A percentile compares a stretch with the other conserved stretches of the same genome.
phyloP scores from a whole-genome alignment of 2,888 invertebrate species.

The Nomada lathburiana region DNA sequence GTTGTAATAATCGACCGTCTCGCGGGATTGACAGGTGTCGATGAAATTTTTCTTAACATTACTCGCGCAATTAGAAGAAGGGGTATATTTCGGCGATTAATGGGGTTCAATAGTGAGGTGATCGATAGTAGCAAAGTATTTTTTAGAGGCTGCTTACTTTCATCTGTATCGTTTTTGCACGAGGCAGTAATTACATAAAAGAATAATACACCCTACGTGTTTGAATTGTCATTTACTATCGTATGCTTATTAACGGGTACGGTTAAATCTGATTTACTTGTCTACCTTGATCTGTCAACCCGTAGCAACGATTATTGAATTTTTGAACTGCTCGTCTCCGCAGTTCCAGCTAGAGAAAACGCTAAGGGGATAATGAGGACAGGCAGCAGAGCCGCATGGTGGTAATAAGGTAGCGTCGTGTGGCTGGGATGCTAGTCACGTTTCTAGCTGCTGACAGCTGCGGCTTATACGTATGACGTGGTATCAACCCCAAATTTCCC shows the following conservation, averaged over 20 bases:
- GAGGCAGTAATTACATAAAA: too few species aligned
- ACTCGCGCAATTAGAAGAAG: background rate
- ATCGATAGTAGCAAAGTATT: too few species aligned
- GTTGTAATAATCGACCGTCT: constrained; percentile 19
- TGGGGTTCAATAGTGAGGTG: too few species aligned
- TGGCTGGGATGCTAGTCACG: constrained; percentile 83
- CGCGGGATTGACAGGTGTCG: constrained; percentile 43
- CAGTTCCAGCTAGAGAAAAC: constrained; percentile 75
- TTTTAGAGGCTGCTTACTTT: too few species aligned
- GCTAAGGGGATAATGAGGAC: constrained; percentile 81
- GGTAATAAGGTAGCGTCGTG: constrained; percentile 82
- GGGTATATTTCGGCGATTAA: too few species aligned
- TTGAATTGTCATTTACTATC: too few species aligned
- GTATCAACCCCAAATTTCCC: constrained; percentile 84
- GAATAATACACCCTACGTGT: too few species aligned
- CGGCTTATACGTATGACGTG: constrained; percentile 84
- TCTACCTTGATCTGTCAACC: background rate
- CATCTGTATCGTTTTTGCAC: too few species aligned
- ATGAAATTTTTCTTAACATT: constrained; percentile 9
- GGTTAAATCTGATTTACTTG: too few species aligned
- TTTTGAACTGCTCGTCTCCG: constrained; percentile 76
- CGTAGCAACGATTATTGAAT: constrained; percentile 77
- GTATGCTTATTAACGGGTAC: too few species aligned
- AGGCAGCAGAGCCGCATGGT: constrained; percentile 78
- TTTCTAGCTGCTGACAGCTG: constrained; percentile 84